Evolutionary conservation across 1,140 invertebrate species (phyloP).

Genomic region (Bombus balteatus): DNA sequence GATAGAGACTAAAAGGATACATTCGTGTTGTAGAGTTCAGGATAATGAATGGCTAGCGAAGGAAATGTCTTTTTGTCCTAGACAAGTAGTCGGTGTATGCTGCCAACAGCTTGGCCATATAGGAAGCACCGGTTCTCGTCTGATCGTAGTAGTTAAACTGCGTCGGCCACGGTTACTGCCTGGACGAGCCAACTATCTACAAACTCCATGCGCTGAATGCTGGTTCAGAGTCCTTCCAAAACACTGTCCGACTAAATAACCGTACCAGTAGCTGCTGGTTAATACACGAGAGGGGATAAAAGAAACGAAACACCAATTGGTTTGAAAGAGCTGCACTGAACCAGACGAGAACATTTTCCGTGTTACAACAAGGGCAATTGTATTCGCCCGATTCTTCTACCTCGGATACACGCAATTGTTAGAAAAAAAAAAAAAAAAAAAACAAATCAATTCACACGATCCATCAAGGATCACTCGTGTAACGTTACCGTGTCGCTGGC

Average conservation of each 20-base stretch:
- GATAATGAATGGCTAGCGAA: conserved; percentile 8
- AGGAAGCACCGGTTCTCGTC: conserved; percentile 1
- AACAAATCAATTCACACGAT: conserved; percentile 1
- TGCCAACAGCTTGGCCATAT: conserved; percentile 19
- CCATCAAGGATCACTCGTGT: neutral
- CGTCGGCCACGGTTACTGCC: neutral
- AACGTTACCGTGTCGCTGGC: neutral
- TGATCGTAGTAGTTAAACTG: conserved; percentile 14
- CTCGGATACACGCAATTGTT: neutral
- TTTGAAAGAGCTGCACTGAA: neutral
- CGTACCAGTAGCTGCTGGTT: neutral
- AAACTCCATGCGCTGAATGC: conserved; percentile 1
- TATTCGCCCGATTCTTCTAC: neutral
- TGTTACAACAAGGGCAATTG: neutral
- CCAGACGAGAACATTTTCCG: neutral
- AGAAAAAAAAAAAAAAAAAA: neutral
- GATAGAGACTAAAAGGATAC: too few relatives aligned
- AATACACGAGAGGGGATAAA: neutral
- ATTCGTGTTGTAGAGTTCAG: neutral
- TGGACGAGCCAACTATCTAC: conserved; percentile 11
- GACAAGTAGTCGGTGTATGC: neutral
- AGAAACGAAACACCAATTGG: neutral
- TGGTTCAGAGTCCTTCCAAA: neutral
- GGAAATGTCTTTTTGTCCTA: conserved; percentile 20
- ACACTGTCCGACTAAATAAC: conserved; percentile 1